Evolutionary conservation across 2,797 vertebrate genomes (phyloP), one percentile per base, ranked within the genome.

Genomic region (Percopsis omiscomaycus): DNA sequence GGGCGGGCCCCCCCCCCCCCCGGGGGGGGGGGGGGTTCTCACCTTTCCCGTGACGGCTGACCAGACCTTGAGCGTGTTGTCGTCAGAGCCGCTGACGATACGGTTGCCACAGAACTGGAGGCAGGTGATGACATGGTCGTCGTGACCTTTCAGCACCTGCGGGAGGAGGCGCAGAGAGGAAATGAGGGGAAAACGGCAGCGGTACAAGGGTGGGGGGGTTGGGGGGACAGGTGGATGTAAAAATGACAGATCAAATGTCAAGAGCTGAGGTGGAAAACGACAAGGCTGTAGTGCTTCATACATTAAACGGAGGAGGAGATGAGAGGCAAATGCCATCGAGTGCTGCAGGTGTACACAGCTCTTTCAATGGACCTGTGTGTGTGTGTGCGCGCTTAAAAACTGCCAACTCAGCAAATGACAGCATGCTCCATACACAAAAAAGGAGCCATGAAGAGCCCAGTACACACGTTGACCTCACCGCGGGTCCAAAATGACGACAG

Each of bases 11-110:
- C 22, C 22, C 22, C 22, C 22, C 22, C 22, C 22, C 22, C 22
- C 22, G n/a, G n/a, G 54, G 32, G 45, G 54, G 44, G 3, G 45
- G 32, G 47, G 4, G 11, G 28, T 10, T 1, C 91, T 78, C 86
- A 99, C 98, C 95, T 99, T 99, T 89, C 98, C 98, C 1, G 96
- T 99, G 79, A 99, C 95, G 0, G 98, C 98, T 30, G 98, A 99
- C 98, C 98, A 99, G 73, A 99, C 97, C 89, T 99, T 99, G 12
- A 99, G 92, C 5, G 98, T 99, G 93, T 99, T 99, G 93, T 99
- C 98, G 2, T 99, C 98, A 0, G 98, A 99, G 70, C 98, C 97
- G 51, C 98, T 99, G 84, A 99, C 98, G 27, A 99, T 98, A 65
- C 97, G 94, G 89, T 98, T 98, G 76, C 97, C 97, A 63, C 98